Evolutionary conservation across 1,140 invertebrate species (phyloP), one percentile per base, ranked within the genome.

Genomic region (Drosophila serrata): DNA sequence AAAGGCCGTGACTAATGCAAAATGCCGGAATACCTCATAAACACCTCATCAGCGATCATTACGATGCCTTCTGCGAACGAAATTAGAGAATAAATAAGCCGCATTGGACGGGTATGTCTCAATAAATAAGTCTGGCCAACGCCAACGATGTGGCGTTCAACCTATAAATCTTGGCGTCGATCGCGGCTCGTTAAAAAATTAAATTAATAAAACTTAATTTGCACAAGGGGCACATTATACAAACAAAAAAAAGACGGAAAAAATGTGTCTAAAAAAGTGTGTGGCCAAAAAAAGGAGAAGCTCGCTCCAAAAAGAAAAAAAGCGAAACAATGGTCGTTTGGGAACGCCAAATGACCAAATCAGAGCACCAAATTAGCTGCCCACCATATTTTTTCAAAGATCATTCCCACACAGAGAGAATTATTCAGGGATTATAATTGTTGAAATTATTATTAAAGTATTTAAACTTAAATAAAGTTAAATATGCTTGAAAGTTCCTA

Each of bases 121-220:
- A 87, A 87, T 88, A 87, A 64, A 80, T 82, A 88, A 61, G 76
- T 77, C 60, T 63, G 65, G 46, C 24, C 39, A 56, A 80, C 64
- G 75, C 35, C 49, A 79, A 65, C 59, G 60, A 59, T 22, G 42
- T 12, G 64, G 17, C 60, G 31, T 59, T 33, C 19, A 24, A 46
- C 13, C 42, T 39, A 81, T 87, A 87, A 87, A 87, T 87, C 84
- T 87, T 27, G 33, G 22, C 35, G 33, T 24, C 79, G 82, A 88
- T 79, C 84, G 72, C 59, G 63, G 76, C 84, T 87, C 84, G 84
- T 87, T 88, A 87, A 88, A 82, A 82, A 87, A 84, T 84, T 88
- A 87, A 87, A 87, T 87, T 88, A 87, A 87, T 87, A 87, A 87
- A 84, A 87, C 79, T 88, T 87, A 87, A 87, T 87, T 87, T 79